phyloP scores from a whole-genome alignment of 1,140 invertebrate genomes.

The Ooceraea biroi region DNA sequence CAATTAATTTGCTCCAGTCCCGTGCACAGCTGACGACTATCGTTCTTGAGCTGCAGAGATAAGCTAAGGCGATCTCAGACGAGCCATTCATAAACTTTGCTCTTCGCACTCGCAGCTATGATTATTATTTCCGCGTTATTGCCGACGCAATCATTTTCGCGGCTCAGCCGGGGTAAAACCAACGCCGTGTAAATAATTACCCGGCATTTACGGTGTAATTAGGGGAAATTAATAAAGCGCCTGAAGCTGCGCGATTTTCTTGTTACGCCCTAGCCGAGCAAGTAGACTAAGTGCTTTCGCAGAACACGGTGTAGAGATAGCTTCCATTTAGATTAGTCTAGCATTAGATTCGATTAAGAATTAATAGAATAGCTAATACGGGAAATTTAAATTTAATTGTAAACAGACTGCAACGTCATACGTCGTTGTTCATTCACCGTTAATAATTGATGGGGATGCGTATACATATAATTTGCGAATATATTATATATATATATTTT shows the following conservation, averaged over 20 bases:
- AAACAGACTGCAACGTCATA: neutral
- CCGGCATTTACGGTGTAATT: conserved; percentile 58
- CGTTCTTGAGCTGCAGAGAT: conserved; percentile 24
- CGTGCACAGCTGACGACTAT: conserved; percentile 23
- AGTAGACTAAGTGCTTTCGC: conserved; percentile 22
- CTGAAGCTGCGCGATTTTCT: conserved; percentile 36
- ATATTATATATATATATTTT: neutral
- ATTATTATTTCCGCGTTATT: conserved; percentile 60
- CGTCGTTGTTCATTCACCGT: neutral
- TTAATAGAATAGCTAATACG: neutral
- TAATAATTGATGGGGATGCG: neutral
- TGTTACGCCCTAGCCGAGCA: neutral
- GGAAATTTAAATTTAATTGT: conserved; percentile 21
- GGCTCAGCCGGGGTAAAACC: conserved; percentile 52
- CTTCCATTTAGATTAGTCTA: neutral
- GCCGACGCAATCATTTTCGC: conserved; percentile 55
- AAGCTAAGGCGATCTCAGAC: conserved; percentile 51
- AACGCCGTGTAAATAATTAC: conserved; percentile 59
- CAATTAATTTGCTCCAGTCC: conserved; percentile 17
- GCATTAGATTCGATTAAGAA: neutral
- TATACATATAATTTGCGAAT: neutral
- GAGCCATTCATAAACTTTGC: conserved; percentile 59
- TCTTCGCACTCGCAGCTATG: conserved; percentile 48
- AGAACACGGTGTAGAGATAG: neutral
- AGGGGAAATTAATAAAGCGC: conserved; percentile 62